phyloP scores from a whole-genome alignment of 2,888 invertebrate species.

The Rhyacophila evoluta region DNA sequence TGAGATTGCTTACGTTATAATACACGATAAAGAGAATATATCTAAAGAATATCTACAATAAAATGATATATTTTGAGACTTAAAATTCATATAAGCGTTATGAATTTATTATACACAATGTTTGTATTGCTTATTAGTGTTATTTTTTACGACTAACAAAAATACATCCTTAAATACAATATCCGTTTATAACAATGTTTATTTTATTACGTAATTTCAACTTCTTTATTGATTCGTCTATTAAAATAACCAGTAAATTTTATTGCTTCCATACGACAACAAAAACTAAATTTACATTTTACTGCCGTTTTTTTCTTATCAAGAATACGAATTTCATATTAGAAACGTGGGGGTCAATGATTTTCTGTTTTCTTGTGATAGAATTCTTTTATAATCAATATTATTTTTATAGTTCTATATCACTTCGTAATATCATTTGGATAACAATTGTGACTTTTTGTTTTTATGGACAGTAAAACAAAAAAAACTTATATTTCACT shows the following conservation, averaged over 20 bases:
- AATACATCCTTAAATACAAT: too few relatives aligned
- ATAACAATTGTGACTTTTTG: background rate
- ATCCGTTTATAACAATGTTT: too few relatives aligned
- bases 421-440: background rate
- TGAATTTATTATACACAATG: too few relatives aligned
- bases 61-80: too few relatives aligned
- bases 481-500: background rate
- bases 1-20: too few relatives aligned
- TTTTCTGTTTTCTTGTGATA: background rate
- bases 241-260: background rate
- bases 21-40: too few relatives aligned
- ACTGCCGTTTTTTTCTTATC: background rate
- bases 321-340: background rate
- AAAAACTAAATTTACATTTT: background rate
- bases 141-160: too few relatives aligned
- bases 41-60: too few relatives aligned
- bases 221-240: background rate
- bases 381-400: background rate
- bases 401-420: background rate
- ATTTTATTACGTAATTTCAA: background rate
- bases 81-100: too few relatives aligned
- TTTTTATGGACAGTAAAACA: background rate
- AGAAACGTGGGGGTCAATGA: background rate
- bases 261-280: background rate
- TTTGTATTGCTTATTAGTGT: too few relatives aligned